These are phyloP conservation scores for Lipotes vexillifer DNA, from an alignment of 2,113 vertebrate species.

Conservation along the genomic window DNA sequence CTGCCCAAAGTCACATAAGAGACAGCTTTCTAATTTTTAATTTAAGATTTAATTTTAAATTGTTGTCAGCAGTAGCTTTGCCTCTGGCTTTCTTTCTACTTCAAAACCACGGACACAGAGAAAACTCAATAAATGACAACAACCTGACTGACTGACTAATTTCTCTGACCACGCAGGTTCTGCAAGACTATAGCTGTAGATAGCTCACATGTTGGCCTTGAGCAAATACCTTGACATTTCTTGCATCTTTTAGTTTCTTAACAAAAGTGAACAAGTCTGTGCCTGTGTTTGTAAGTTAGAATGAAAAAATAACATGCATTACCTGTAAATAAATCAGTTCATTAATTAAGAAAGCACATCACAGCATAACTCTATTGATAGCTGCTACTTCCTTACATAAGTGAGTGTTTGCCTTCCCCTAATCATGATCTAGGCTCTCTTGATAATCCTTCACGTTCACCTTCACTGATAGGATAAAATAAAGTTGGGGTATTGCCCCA, in stretches of 20 bases:
- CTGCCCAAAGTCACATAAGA: background rate
- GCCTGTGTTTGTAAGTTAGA: background rate
- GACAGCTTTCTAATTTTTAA: background rate
- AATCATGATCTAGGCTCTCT: background rate
- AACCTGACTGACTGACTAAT: background rate
- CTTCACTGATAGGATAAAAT: background rate
- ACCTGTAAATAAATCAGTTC: background rate
- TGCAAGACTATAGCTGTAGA: background rate
- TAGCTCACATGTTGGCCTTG: background rate
- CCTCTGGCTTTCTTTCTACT: background rate
- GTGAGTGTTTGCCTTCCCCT: background rate
- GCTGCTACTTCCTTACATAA: background rate
- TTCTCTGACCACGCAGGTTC: background rate
- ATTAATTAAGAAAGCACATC: background rate
- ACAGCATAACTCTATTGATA: background rate
- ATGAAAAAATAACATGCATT: background rate
- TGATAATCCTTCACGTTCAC: background rate
- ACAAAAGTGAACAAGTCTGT: background rate
- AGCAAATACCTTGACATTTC: background rate
- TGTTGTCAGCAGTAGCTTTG: background rate
- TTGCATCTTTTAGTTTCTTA: slow-evolving; percentile 17
- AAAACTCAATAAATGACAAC: background rate
- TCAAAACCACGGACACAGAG: background rate
- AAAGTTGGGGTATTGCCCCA: background rate
- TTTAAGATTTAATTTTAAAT: slow-evolving; percentile 2